Evolutionary conservation across 1,140 invertebrate genomes (phyloP).

Genomic region (Delia radicum): DNA sequence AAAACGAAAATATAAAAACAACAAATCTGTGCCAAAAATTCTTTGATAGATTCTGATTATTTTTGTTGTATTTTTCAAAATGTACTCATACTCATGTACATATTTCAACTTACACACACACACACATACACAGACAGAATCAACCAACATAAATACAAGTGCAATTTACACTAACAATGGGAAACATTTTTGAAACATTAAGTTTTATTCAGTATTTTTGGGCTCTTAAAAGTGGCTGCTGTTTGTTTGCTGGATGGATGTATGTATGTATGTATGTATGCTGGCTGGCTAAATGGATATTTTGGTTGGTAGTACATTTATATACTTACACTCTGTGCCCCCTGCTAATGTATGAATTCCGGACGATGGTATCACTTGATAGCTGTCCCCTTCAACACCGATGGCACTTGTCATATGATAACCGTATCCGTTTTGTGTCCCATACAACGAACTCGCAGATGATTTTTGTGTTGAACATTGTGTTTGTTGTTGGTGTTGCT

Average conservation of each 20-base stretch:
- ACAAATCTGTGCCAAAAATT: neutral
- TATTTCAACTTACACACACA: neutral
- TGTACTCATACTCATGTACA: neutral
- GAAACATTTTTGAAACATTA: neutral
- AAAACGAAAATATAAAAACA: neutral
- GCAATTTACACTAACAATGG: neutral
- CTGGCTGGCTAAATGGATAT: too few relatives aligned
- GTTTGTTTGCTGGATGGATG: neutral
- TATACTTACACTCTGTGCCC: slow-evolving; percentile 30
- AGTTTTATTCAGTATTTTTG: neutral
- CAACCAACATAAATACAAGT: neutral
- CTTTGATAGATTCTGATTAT: neutral
- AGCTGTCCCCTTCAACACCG: slow-evolving; percentile 50
- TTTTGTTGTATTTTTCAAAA: neutral
- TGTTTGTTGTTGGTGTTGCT: slow-evolving; percentile 35
- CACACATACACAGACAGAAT: neutral
- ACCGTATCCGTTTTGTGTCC: slow-evolving; percentile 47
- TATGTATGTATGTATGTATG: neutral
- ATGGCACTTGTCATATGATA: slow-evolving; percentile 55
- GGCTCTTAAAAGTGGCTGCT: too few relatives aligned
- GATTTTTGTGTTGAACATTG: slow-evolving; percentile 32
- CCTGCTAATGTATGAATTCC: slow-evolving; percentile 20
- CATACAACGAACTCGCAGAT: slow-evolving; percentile 39
- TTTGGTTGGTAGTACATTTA: too few relatives aligned
- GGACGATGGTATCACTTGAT: slow-evolving; percentile 51